These are phyloP conservation scores for Elegia similella DNA, from an alignment of 2,888 invertebrate genomes.

Conservation along the genomic window DNA sequence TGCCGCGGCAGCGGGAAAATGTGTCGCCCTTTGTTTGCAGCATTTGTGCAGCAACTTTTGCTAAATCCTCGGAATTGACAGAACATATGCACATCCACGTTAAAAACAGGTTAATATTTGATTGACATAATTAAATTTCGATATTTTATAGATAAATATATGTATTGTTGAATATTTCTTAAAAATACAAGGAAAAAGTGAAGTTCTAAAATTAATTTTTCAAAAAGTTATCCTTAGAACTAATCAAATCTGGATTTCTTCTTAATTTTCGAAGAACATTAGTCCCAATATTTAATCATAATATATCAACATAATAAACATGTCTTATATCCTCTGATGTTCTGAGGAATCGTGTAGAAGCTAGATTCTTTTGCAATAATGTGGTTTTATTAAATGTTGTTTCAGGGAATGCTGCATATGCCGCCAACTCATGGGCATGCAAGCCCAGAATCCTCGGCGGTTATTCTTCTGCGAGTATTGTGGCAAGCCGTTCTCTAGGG, in stretches of 20 bases:
- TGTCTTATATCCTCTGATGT: too few relatives aligned
- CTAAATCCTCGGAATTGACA: conserved; percentile 50
- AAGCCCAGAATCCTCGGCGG: conserved; percentile 25
- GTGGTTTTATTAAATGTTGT: conserved; percentile 3
- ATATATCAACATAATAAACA: too few relatives aligned
- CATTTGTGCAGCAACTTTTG: conserved; percentile 59
- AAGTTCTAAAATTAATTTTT: too few relatives aligned
- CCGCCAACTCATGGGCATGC: conserved; percentile 47
- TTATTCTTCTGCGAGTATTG: conserved; percentile 59
- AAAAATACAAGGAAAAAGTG: too few relatives aligned
- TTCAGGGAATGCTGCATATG: conserved; percentile 63
- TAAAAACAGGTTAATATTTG: conserved; percentile 33
- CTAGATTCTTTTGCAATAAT: too few relatives aligned
- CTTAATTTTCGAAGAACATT: too few relatives aligned
- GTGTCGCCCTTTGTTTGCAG: conserved; percentile 51
- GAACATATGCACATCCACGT: conserved; percentile 57
- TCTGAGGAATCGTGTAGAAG: too few relatives aligned
- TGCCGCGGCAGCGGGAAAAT: conserved; percentile 27
- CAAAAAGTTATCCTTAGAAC: too few relatives aligned
- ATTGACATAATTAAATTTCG: neutral
- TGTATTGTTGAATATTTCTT: too few relatives aligned
- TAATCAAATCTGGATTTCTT: too few relatives aligned
- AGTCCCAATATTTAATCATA: too few relatives aligned
- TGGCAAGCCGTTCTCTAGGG: conserved; percentile 58
- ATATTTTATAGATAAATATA: too few relatives aligned